These are phyloP conservation scores for Leuciscus waleckii DNA, from an alignment of 2,797 vertebrate genomes.

Conservation along the genomic window DNA sequence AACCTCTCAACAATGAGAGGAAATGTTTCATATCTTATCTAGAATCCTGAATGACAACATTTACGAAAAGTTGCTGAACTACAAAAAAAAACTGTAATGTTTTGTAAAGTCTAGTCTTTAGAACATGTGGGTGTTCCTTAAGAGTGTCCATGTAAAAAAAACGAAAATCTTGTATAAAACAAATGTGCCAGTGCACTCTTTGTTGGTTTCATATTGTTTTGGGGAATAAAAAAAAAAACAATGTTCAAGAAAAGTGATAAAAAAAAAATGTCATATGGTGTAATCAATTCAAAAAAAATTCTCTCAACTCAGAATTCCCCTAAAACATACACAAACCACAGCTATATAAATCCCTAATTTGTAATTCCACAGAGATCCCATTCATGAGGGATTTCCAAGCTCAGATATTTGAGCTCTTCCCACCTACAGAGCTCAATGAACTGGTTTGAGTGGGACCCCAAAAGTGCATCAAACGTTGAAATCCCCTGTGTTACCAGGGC, in stretches of 20 bases:
- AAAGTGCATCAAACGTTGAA: constrained; percentile 71
- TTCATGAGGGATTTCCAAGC: constrained; percentile 32
- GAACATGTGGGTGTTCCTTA: background rate
- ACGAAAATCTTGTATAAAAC: background rate
- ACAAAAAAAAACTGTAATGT: background rate
- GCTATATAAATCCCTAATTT: constrained; percentile 15
- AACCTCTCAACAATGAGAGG: constrained; percentile 53
- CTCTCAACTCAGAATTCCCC: constrained; percentile 10
- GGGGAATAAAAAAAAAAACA: background rate
- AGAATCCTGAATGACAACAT: constrained; percentile 38
- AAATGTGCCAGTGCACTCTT: background rate
- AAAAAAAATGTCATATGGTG: background rate
- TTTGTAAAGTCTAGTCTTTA: background rate
- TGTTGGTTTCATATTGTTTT: no score
- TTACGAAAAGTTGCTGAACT: background rate
- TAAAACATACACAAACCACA: background rate
- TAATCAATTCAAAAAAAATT: background rate
- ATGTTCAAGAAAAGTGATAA: background rate
- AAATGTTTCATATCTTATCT: constrained; percentile 58
- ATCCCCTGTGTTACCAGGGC: constrained; percentile 76
- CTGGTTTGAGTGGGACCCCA: constrained; percentile 68
- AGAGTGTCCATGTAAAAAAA: background rate
- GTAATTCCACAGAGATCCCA: constrained; percentile 13
- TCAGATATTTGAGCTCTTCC: constrained; percentile 67
- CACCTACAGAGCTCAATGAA: constrained; percentile 71